Evolutionary conservation across 2,797 vertebrate species (phyloP), one percentile per base, ranked within the genome.

Genomic region (Hemitrygon akajei): DNA sequence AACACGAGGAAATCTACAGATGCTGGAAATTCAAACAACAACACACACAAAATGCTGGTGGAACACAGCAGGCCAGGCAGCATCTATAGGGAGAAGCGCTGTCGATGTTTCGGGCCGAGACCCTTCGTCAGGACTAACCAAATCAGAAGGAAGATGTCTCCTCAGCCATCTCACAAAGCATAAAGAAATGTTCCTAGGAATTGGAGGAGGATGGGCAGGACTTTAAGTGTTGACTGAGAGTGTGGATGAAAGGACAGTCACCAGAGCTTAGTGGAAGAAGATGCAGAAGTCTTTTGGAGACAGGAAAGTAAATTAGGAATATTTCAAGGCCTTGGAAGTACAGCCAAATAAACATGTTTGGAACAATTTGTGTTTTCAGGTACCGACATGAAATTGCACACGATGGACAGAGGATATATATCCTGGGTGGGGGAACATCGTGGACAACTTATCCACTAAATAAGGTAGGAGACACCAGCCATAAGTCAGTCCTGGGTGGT

Each of bases 371-470:
- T 94, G 11, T 93, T 94, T 94, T 94, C 96, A 99, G 99, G 95
- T 99, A 99, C 96, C 97, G 99, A 73, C 99, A 99, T 95, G 99
- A 99, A 96, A 99, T 99, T 5, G 98, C 99, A 94, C 99, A 99
- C 0, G 99, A 99, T 1, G 97, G 98, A 71, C 98, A 99, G 94
- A 96, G 98, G 95, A 99, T 99, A 95, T 99, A 99, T 95, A 99
- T 99, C 95, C 95, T 99, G 93, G 99, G 99, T 95, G 99, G 99
- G 86, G 99, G 99, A 94, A 99, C 99, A 0, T 99, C 99, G 91
- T 99, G 98, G 99, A 99, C 98, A 37, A 98, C 98, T 63, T 99
- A 99, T 95, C 97, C 99, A 94, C 97, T 99, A 95, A 98, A 99
- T 96, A 99, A 99, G 98, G 99, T 99, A 96, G 34, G 6, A 7